phyloP scores from a whole-genome alignment of 1,140 invertebrate genomes.

The Ostrea denselamellosa region DNA sequence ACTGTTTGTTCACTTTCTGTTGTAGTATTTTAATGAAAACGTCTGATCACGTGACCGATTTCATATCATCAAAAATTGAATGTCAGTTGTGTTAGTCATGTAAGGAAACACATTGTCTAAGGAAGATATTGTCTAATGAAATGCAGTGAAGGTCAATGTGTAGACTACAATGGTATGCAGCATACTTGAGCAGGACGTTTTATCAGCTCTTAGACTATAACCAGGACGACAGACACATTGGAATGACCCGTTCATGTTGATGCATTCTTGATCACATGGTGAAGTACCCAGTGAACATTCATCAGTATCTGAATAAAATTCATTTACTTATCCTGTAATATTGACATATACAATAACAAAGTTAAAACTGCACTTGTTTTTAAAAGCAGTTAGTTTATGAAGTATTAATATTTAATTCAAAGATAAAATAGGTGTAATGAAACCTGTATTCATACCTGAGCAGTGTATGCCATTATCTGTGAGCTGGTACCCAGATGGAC shows the following conservation, averaged over 20 bases:
- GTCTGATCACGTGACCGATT: too few relatives aligned
- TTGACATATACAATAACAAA: too few relatives aligned
- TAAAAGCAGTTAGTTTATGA: background rate
- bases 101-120: too few relatives aligned
- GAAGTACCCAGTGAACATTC: background rate
- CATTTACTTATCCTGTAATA: too few relatives aligned
- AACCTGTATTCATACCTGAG: background rate
- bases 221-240: constrained; percentile 49
- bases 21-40: too few relatives aligned
- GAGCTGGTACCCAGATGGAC: background rate
- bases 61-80: too few relatives aligned
- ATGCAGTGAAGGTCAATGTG: too few relatives aligned
- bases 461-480: background rate
- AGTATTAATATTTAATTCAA: background rate
- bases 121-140: too few relatives aligned
- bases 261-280: constrained; percentile 75
- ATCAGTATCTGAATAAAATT: background rate
- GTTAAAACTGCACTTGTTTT: background rate
- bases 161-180: too few relatives aligned
- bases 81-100: too few relatives aligned
- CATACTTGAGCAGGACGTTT: constrained; percentile 51
- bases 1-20: too few relatives aligned
- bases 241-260: constrained; percentile 53
- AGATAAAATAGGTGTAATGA: background rate
- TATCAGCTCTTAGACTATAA: constrained; percentile 44